phyloP scores from a whole-genome alignment of 2,113 vertebrate species.

The Caranx ignobilis region DNA sequence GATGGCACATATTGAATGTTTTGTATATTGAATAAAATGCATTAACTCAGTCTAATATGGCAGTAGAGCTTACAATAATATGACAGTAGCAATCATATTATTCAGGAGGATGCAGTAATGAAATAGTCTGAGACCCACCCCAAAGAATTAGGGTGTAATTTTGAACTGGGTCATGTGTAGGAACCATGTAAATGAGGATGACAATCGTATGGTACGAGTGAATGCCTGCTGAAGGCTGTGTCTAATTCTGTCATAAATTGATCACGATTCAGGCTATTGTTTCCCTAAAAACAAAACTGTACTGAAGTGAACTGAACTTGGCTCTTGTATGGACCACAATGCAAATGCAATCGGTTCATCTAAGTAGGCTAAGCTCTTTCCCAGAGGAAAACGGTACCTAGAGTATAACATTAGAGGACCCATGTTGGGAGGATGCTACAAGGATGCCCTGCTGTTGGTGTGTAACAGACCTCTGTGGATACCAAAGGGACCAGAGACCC shows the following conservation, averaged over 20 bases:
- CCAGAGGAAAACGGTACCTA: background rate
- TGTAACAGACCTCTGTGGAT: background rate
- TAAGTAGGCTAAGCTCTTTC: background rate
- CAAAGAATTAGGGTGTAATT: background rate
- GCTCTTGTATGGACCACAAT: background rate
- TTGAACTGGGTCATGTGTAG: background rate
- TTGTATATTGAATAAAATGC: background rate
- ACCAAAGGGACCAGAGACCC: background rate
- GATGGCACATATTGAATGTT: background rate
- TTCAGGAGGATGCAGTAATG: background rate
- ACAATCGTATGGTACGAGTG: too few species aligned
- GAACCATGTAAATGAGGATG: background rate
- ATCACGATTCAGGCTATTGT: background rate
- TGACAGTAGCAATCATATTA: too few species aligned
- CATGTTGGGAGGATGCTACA: background rate
- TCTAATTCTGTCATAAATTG: background rate
- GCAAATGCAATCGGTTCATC: background rate
- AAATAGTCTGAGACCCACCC: background rate
- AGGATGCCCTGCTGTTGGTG: background rate
- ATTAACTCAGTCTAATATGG: background rate
- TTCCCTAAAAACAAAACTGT: background rate
- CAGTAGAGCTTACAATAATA: too few species aligned
- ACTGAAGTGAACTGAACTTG: background rate
- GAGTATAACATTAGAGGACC: background rate
- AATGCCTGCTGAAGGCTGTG: background rate